These are phyloP conservation scores for Trachelus troglodyta DNA, from an alignment of 2,888 invertebrate genomes.

Conservation along the genomic window DNA sequence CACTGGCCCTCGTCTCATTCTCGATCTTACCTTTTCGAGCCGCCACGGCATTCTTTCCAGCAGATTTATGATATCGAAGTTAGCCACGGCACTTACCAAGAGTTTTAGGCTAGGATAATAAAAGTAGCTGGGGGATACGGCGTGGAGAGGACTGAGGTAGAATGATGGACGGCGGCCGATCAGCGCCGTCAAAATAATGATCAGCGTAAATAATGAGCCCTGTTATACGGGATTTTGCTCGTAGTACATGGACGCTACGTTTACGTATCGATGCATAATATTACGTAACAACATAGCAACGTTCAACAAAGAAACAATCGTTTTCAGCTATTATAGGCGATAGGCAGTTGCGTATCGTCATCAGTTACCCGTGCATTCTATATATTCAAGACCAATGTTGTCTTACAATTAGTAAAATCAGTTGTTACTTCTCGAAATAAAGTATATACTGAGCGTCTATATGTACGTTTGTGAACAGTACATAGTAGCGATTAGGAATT, in stretches of 20 bases:
- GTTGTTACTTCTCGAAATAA: neutral
- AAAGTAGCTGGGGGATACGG: constrained; percentile 37
- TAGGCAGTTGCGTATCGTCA: neutral
- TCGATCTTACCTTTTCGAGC: neutral
- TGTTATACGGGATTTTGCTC: constrained; percentile 35
- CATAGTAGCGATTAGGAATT: neutral
- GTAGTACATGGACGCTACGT: neutral
- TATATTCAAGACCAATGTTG: neutral
- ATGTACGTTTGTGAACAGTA: neutral
- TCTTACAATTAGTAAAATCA: neutral
- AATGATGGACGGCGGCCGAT: constrained; percentile 63
- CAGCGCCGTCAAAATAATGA: constrained; percentile 63
- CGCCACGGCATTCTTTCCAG: constrained; percentile 35
- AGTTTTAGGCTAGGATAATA: constrained; percentile 53
- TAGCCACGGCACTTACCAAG: constrained; percentile 54
- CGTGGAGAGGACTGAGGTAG: constrained; percentile 33
- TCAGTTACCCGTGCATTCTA: neutral
- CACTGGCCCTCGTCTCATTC: constrained; percentile 11
- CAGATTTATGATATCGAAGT: constrained; percentile 58
- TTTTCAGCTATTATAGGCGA: neutral
- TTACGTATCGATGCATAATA: neutral
- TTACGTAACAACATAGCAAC: neutral
- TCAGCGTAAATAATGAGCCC: constrained; percentile 60
- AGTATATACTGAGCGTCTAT: neutral
- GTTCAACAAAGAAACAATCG: neutral